Conservation (phyloP, 2,888 invertebrate species). For the Nineta flava region DNA sequence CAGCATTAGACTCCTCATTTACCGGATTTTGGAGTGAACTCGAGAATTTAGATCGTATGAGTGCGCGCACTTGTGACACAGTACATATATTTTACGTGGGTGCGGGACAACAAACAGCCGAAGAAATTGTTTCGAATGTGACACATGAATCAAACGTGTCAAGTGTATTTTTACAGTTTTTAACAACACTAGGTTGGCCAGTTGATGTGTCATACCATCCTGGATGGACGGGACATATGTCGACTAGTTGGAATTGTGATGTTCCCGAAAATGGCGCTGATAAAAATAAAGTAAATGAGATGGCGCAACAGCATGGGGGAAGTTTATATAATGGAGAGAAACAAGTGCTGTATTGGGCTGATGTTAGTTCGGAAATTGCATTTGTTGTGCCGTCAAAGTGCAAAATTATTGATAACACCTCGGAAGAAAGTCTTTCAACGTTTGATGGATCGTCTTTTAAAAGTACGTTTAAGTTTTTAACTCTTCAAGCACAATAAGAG, state of each 20-base stretch:
- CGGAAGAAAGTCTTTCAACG: conserved; percentile 1
- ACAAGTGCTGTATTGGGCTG: conserved; percentile 88
- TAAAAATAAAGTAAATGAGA: conserved; percentile 16
- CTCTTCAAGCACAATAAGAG: background rate
- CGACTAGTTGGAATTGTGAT: conserved; percentile 60
- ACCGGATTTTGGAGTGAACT: conserved; percentile 65
- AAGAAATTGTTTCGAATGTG: conserved; percentile 70
- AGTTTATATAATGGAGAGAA: conserved; percentile 68
- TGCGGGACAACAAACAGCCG: conserved; percentile 60
- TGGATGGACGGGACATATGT: conserved; percentile 82
- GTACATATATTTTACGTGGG: conserved; percentile 90
- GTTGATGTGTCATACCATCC: conserved; percentile 74
- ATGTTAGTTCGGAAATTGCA: conserved; percentile 85
- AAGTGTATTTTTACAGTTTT: conserved; percentile 36
- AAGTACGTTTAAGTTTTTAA: conserved; percentile 2
- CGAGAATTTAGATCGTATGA: conserved; percentile 68
- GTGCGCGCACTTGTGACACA: conserved; percentile 77
- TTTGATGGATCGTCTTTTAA: conserved; percentile 1
- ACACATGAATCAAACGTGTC: conserved; percentile 31
- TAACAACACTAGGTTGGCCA: conserved; percentile 71
- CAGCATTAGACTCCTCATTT: conserved; percentile 52
- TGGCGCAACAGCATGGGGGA: conserved; percentile 35
- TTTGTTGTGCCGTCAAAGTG: conserved; percentile 69
- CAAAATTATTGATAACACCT: background rate
- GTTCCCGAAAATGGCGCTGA: conserved; percentile 11